Evolutionary conservation across 2,113 vertebrate genomes (phyloP), one percentile per base, ranked within the genome.

Genomic region (Corynorhinus townsendii): DNA sequence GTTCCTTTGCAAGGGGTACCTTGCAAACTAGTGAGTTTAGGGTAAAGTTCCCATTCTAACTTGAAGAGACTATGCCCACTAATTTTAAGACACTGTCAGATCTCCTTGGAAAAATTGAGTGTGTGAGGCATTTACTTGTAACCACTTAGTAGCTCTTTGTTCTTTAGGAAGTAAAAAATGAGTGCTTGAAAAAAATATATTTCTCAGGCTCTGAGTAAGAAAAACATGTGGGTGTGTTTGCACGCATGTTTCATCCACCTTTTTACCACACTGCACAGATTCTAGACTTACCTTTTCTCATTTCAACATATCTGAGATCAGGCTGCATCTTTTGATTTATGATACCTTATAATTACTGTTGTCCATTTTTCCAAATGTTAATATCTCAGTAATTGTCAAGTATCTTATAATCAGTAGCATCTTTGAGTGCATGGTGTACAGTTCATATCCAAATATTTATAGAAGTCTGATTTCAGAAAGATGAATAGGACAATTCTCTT

Each of bases 401-500:
- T 40, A 54, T 43, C 33, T 69, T 89, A 73, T n/a, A 90, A 90
- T 91, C 77, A 91, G 33, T 33, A 43, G 40, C 12, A 24, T 80
- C 72, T 91, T 79, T 84, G 83, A 92, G 52, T 72, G 9, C 24
- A 66, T 40, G 56, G 64, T 20, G 38, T 56, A 54, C 15, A 88
- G 26, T 49, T 95, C 72, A 62, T 81, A 69, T 85, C 30, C 43
- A 96, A 73, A 68, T 96, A 87, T 77, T 90, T 86, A 52, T 76
- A 92, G 52, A 93, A 80, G 15, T 14, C 2, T 91, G 38, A 68
- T 86, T 45, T 22, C 14, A 88, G 80, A 95, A 43, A 77, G 22
- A 72, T 75, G 17, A 95, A 16, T 40, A 83, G 54, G 64, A 86
- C 24, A 43, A 40, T 82, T 72, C n/a, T 86, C 47, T 76, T 90